Conservation (phyloP, 2,113 vertebrate species). For the Dendropsophus ebraccatus region DNA sequence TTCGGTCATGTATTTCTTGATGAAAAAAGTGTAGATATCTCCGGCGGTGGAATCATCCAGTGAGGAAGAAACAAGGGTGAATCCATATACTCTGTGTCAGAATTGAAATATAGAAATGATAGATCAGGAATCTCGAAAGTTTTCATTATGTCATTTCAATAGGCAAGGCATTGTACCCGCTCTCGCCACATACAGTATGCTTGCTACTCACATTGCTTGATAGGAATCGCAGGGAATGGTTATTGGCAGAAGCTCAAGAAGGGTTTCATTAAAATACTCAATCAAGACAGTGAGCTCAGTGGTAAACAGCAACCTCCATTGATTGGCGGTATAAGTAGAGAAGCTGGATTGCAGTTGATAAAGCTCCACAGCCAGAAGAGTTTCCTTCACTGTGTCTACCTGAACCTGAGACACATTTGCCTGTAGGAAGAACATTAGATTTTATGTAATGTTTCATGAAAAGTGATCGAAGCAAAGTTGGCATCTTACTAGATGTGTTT, state of each 20-base stretch:
- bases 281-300: too few relatives aligned
- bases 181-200: too few relatives aligned
- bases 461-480: background rate
- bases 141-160: too few relatives aligned
- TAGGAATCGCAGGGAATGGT: background rate
- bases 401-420: too few relatives aligned
- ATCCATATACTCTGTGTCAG: background rate
- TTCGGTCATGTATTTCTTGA: background rate
- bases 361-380: too few relatives aligned
- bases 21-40: conserved; percentile 13
- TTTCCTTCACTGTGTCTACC: too few relatives aligned
- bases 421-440: background rate
- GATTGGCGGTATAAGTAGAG: too few relatives aligned
- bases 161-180: too few relatives aligned
- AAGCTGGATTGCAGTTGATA: too few relatives aligned
- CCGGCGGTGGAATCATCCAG: background rate
- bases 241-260: too few relatives aligned
- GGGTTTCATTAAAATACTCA: too few relatives aligned
- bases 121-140: background rate
- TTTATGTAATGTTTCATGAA: background rate
- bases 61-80: background rate
- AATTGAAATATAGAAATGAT: background rate
- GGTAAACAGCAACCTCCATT: too few relatives aligned
- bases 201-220: background rate
- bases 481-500: background rate